Conservation (phyloP, 1,140 invertebrate genomes). For the Polypedilum pembai region DNA sequence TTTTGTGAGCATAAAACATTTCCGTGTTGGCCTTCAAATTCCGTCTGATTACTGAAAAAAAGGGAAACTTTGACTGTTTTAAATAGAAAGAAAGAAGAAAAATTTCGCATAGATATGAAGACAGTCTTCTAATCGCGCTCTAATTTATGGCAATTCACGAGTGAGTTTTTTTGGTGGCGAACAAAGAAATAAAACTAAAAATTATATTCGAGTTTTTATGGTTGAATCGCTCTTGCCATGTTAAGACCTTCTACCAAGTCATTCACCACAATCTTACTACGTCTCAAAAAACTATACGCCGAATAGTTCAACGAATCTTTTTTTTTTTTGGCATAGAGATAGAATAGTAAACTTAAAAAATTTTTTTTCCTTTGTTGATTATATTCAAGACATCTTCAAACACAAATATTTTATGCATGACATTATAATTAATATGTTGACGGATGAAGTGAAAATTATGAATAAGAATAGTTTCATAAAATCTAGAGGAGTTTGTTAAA, state of each 20-base stretch:
- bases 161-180: neutral
- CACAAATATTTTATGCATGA: no score
- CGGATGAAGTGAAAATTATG: no score
- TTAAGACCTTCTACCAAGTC: neutral
- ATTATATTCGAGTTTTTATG: neutral
- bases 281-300: neutral
- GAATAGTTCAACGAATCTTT: neutral
- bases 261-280: slow-evolving; percentile 1
- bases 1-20: no score
- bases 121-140: neutral
- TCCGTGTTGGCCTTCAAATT: slow-evolving; percentile 7
- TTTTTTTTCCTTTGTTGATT: no score
- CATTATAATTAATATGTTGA: no score
- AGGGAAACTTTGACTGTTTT: neutral
- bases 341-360: no score
- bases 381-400: no score
- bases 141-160: slow-evolving; percentile 17
- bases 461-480: no score
- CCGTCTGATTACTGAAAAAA: neutral
- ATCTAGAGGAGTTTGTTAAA: no score
- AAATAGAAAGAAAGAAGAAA: neutral
- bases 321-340: neutral
- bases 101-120: neutral
- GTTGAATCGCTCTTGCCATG: slow-evolving; percentile 2
- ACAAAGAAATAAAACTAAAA: neutral